Evolutionary conservation across 2,113 vertebrate species (phyloP), one percentile per base, ranked within the genome.

Genomic region (Salvelinus alpinus): DNA sequence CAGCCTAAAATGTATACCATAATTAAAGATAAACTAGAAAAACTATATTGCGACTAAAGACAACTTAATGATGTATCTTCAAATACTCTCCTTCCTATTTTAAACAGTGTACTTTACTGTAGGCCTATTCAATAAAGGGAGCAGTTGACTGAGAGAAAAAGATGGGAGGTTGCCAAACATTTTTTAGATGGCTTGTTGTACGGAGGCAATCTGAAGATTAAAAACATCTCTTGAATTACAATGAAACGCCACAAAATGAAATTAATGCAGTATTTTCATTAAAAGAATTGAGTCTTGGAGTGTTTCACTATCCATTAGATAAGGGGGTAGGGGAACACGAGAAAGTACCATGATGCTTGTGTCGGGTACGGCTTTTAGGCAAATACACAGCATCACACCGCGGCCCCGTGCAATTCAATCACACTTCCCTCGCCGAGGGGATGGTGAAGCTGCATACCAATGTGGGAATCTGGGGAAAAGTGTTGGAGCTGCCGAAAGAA

Each of bases 211-310:
- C 88, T 91, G 88, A 90, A 92, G 93, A 94, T 94, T 95, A 94
- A 94, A 94, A 94, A 91, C 91, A 92, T 93, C 91, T 94, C 91
- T 91, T 93, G 92, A 94, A 94, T 94, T 93, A 94, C 90, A 94
- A 92, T 92, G 92, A 91, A 92, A 92, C 86, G 93, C 93, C 91
- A 92, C 91, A 93, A 93, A 94, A 91, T 91, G 91, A 93, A 93
- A 93, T 93, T 90, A 94, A 93, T 93, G 88, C 90, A 80, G 88
- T 87, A 87, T 88, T 92, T 94, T 93, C 89, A 93, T 93, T 93
- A 94, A 88, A 89, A 92, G 89, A 92, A 91, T 91, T 89, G 91
- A 92, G 88, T 87, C 87, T 81, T 85, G 74, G 86, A 89, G 91
- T 91, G 91, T 92, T 93, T 91, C 92, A 89, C 89, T 91, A 92